Base-by-base conservation (phyloP, 2,113 vertebrate genomes). In the Helogale parvula region DNA sequence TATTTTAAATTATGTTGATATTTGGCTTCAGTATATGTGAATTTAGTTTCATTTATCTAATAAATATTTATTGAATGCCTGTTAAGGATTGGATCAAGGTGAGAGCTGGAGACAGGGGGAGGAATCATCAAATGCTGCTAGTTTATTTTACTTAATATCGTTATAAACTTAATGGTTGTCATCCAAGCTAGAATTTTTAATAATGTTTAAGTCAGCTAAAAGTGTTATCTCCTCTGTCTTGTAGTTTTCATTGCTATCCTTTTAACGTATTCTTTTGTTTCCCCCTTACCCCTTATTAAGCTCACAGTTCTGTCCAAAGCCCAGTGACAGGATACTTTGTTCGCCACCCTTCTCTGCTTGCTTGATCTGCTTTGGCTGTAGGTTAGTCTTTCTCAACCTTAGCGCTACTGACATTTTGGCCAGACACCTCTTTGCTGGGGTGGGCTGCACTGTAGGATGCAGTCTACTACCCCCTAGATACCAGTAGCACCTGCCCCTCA, bases 201-300 rank as follows among this genome's bases (percentile, higher is more conserved):
- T 54, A 79, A 88, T 54, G 76, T 69, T 94, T 68, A 87, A 95
- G 68, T 68, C 63, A 95, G 38, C 1, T 91, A 19, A 54, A 90
- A 72, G 33, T 54, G 14, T 68, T 31, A 54, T 50, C 31, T 82
- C 57, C n/a, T 65, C 27, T 19, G 79, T 90, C n/a, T 54, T 89
- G 21, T 38, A 71, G 52, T 86, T 88, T 86, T 76, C 41, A 72
- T 52, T 85, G 16, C 10, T 54, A 41, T 35, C 57, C n/a, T 60
- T 45, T 35, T 33, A 74, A 31, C 21, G 63, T 35, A 50, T 33
- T 71, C 21, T 71, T 76, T 82, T 25, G 16, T 68, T 69, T 38
- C 15, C 38, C 1, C 6, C 12, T 69, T 35, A 65, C 33, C 33
- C 9, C 29, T 79, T 52, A 41, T 79, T 52, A 47, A 76, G 85